Base-by-base conservation (phyloP, 2,797 vertebrate species). In the Botia kubotai region DNA sequence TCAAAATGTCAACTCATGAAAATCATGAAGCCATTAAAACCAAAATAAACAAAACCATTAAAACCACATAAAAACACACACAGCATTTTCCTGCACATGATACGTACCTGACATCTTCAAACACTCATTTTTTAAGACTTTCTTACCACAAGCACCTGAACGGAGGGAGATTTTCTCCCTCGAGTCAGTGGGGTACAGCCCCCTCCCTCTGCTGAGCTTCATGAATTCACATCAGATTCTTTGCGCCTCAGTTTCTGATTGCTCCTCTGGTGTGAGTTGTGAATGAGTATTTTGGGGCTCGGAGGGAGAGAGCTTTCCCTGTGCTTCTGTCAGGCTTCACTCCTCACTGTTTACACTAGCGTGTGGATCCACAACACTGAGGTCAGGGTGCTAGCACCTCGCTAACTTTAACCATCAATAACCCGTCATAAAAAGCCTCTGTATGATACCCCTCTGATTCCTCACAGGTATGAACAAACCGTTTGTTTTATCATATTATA, bases 41-140 rank as follows among this genome's bases (percentile, higher is more conserved):
- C n/a, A n/a, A n/a, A n/a, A n/a, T n/a, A n/a, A n/a, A n/a, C n/a
- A n/a, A n/a, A n/a, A n/a, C n/a, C n/a, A n/a, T n/a, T n/a, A n/a
- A n/a, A n/a, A n/a, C n/a, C 19, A 12, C 72, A 46, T 0, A 33
- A 89, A 82, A 86, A 73, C 84, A 87, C 86, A 83, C 83, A 91
- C 89, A 85, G 83, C 81, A 83, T 78, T 23, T 68, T 69, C 68
- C 84, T 88, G 89, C 90, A 86, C 89, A 91, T 91, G 77, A 94
- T 95, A 95, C 94, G 93, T 95, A 95, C 94, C 94, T 95, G 92
- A 89, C 89, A 91, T 90, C 91, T 92, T 88, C 87, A 93, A 89
- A 91, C 84, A 92, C 84, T 90, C 89, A 80, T 87, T 90, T 87
- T 90, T 84, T 84, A 85, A 94, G 94, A 95, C 94, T 95, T 95